Percentiles rank a stretch among this genome's conserved stretches.
phyloP scores from a whole-genome alignment of 2,888 invertebrate genomes.

The Herminia tarsipennalis region DNA sequence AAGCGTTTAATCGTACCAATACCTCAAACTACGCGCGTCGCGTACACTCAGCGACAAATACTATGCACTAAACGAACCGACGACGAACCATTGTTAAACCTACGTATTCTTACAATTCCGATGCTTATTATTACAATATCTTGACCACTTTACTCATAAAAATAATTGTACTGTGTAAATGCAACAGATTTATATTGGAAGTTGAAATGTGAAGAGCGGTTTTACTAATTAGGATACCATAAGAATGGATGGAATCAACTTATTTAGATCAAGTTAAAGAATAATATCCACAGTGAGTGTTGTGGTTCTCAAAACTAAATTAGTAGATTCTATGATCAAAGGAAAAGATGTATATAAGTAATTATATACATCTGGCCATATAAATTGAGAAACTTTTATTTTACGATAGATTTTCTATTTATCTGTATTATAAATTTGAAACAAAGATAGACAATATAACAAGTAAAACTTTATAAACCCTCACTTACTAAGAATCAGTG shows the following conservation, averaged over 20 bases:
- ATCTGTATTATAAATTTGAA: too few relatives aligned
- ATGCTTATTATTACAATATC: slow-evolving; percentile 12
- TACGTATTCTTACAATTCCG: slow-evolving; percentile 24
- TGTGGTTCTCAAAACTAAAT: too few relatives aligned
- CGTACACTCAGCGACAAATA: slow-evolving; percentile 10
- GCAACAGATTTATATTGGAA: slow-evolving; percentile 26
- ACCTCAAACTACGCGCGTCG: slow-evolving; percentile 1
- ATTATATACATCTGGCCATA: too few relatives aligned
- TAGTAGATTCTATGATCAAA: too few relatives aligned
- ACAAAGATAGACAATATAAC: too few relatives aligned
- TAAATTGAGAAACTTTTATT: too few relatives aligned
- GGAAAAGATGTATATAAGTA: too few relatives aligned
- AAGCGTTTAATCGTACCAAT: slow-evolving; percentile 10
- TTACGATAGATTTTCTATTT: too few relatives aligned
- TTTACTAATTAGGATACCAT: not conserved
- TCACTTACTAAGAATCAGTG: too few relatives aligned
- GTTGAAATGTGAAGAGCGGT: slow-evolving; percentile 10
- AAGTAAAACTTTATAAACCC: too few relatives aligned
- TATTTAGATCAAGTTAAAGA: slow-evolving; percentile 2
- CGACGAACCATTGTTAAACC: slow-evolving; percentile 6
- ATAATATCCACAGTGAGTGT: too few relatives aligned
- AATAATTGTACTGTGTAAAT: slow-evolving; percentile 37
- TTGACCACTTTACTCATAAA: slow-evolving; percentile 13
- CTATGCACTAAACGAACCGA: slow-evolving; percentile 20
- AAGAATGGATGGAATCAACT: slow-evolving; percentile 16